Percentiles rank a stretch among this genome's conserved stretches.
Conservation (phyloP, 1,140 invertebrate genomes). For the Cyphomyrmex costatus region DNA sequence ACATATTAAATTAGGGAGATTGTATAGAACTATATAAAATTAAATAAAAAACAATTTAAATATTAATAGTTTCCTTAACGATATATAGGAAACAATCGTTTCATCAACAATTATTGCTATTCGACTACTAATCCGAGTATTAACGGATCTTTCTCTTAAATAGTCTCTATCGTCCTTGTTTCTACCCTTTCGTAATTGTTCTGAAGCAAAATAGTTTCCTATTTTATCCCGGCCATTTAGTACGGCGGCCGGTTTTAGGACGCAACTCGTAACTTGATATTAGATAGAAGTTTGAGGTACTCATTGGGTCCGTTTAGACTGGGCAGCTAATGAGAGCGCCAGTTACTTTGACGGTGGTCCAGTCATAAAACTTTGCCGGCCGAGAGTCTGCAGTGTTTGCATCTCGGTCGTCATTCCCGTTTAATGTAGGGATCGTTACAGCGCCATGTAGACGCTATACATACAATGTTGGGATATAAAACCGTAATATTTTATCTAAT, state of each 20-base stretch:
- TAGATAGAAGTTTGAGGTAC: slow-evolving; percentile 36
- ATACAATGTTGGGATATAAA: neutral
- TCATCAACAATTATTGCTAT: too few relatives aligned
- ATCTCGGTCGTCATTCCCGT: neutral
- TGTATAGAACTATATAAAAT: neutral
- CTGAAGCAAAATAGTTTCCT: neutral
- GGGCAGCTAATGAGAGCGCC: slow-evolving; percentile 55
- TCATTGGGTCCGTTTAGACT: slow-evolving; percentile 35
- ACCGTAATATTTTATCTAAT: neutral
- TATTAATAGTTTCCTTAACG: too few relatives aligned
- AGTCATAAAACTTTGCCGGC: slow-evolving; percentile 55
- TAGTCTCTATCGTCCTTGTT: neutral
- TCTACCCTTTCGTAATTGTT: slow-evolving; percentile 51
- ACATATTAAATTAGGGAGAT: neutral
- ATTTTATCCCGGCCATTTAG: slow-evolving; percentile 40
- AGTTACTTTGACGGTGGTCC: slow-evolving; percentile 62
- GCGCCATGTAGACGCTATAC: neutral
- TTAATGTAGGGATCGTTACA: neutral
- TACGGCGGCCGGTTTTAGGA: slow-evolving; percentile 45
- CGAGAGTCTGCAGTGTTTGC: slow-evolving; percentile 27
- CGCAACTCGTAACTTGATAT: slow-evolving; percentile 59
- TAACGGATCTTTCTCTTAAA: neutral
- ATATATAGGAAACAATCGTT: too few relatives aligned
- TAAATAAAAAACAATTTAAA: neutral
- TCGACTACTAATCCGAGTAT: neutral